phyloP scores from a whole-genome alignment of 2,888 invertebrate genomes.

The Teleiodes luculella region DNA sequence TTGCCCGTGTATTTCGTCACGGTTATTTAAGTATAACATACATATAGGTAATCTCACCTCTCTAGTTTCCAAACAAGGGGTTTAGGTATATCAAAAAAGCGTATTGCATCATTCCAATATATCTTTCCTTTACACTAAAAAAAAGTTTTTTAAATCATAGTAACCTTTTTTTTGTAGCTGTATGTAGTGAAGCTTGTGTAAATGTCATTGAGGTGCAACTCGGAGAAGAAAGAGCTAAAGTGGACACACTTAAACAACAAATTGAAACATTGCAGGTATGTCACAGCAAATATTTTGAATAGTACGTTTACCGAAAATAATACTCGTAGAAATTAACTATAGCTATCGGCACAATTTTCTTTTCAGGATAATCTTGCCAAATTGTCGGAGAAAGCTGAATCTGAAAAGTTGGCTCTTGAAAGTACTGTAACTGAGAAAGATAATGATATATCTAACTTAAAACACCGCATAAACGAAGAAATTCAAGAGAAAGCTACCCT shows the following conservation, averaged over 20 bases:
- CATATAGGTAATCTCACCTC: no score
- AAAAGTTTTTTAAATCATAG: neutral
- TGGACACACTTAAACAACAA: conserved; percentile 52
- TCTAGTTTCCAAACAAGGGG: no score
- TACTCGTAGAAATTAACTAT: neutral
- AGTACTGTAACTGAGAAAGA: conserved; percentile 48
- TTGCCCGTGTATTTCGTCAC: no score
- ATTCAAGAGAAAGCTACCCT: conserved; percentile 53
- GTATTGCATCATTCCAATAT: no score
- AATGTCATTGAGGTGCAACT: conserved; percentile 70
- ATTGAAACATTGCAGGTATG: conserved; percentile 56
- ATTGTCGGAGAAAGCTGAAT: conserved; percentile 37
- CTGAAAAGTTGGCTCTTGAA: conserved; percentile 41
- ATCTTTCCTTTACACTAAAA: neutral
- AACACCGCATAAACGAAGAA: conserved; percentile 59
- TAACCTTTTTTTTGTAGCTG: conserved; percentile 40
- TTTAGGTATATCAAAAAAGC: no score
- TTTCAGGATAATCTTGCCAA: conserved; percentile 47
- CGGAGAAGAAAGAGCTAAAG: conserved; percentile 62
- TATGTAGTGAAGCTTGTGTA: conserved; percentile 63
- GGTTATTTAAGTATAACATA: no score
- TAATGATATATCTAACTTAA: conserved; percentile 48
- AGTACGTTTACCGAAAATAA: no score
- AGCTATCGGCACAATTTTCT: neutral
- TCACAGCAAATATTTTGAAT: neutral